phyloP scores from a whole-genome alignment of 30 jellyfish, hydroid and myxozoan species.

The Hydractinia echinata region DNA sequence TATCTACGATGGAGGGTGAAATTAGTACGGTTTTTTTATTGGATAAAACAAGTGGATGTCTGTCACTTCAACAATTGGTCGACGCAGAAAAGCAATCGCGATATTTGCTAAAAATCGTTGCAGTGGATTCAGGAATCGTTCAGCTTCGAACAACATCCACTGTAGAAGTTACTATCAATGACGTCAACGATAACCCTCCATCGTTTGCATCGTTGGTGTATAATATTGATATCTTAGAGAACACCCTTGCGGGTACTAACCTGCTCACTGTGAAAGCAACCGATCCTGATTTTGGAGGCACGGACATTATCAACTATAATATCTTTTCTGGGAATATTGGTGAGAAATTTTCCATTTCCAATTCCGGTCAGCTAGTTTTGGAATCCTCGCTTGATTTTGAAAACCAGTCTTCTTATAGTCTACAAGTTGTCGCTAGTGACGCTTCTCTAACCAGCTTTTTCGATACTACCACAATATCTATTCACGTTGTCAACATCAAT shows the following conservation, averaged over 20 bases:
- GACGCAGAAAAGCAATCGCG: constrained; percentile 60
- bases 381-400: background rate
- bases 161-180: constrained; percentile 40
- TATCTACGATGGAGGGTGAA: background rate
- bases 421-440: background rate
- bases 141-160: constrained; percentile 50
- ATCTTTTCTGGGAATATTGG: constrained; percentile 6
- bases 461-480: constrained; percentile 11
- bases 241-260: background rate
- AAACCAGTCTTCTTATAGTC: background rate
- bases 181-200: constrained; percentile 91
- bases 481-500: constrained; percentile 50
- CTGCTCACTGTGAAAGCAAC: background rate
- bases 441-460: background rate
- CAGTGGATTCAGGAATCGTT: constrained; percentile 63
- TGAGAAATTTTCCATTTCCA: background rate
- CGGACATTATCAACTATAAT: background rate
- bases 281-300: background rate
- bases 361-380: background rate
- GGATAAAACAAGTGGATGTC: background rate
- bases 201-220: constrained; percentile 25
- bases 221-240: background rate
- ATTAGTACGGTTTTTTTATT: background rate
- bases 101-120: constrained; percentile 44
- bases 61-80: constrained; percentile 6